Conservation (phyloP, 2,797 vertebrate genomes). For the Sparidentex hasta region DNA sequence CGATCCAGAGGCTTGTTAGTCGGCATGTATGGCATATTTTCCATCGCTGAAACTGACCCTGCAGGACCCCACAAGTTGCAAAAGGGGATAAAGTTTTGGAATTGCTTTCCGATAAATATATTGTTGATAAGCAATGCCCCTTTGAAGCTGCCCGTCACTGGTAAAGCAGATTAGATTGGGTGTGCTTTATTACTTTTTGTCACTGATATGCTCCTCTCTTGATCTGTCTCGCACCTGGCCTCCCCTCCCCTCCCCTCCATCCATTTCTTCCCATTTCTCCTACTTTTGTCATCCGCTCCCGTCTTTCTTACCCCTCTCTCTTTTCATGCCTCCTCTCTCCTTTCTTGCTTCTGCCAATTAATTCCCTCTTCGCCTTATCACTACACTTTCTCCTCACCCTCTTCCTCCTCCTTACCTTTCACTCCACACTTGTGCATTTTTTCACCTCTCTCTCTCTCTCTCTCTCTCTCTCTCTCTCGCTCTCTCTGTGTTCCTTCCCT, state of each 20-base stretch:
- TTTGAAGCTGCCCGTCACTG: slow-evolving; percentile 49
- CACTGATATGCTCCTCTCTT: slow-evolving; percentile 56
- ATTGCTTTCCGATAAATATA: slow-evolving; percentile 31
- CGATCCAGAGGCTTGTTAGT: slow-evolving; percentile 70
- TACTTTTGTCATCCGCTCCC: slow-evolving; percentile 35
- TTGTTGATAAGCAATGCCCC: slow-evolving; percentile 49
- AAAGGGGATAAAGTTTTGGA: slow-evolving; percentile 36
- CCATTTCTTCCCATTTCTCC: slow-evolving; percentile 8
- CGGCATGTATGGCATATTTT: slow-evolving; percentile 51
- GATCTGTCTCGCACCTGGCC: slow-evolving; percentile 47
- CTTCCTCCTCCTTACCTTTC: slow-evolving; percentile 4
- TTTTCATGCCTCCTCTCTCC: slow-evolving; percentile 18
- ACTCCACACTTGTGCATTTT: slow-evolving; percentile 9
- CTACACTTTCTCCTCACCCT: slow-evolving; percentile 38
- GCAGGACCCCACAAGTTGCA: slow-evolving; percentile 38
- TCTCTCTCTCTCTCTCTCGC: slow-evolving; percentile 9
- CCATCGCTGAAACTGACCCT: slow-evolving; percentile 46
- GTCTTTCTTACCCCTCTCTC: slow-evolving; percentile 11
- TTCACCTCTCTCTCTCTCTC: slow-evolving; percentile 6
- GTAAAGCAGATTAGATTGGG: slow-evolving; percentile 46
- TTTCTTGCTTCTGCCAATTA: slow-evolving; percentile 29
- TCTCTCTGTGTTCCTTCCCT: neutral
- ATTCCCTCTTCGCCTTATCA: slow-evolving; percentile 19
- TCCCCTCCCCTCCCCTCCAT: slow-evolving; percentile 2
- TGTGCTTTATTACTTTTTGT: slow-evolving; percentile 56